Evolutionary conservation across 1,140 invertebrate species (phyloP).

Genomic region (Tenebrio molitor): DNA sequence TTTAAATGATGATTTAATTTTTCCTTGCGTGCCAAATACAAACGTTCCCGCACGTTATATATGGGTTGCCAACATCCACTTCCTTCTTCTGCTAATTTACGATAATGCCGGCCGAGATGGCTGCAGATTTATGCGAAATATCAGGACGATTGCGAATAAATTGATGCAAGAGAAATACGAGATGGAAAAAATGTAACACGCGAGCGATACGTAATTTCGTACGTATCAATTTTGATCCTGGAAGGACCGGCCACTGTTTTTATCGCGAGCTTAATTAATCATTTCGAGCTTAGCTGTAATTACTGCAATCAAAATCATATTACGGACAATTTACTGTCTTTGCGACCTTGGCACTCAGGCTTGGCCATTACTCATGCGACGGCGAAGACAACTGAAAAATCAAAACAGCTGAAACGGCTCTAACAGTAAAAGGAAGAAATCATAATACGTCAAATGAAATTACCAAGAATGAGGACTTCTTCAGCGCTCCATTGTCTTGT

Average conservation of each 20-base stretch:
- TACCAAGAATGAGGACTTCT: slow-evolving; percentile 4
- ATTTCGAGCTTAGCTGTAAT: slow-evolving; percentile 11
- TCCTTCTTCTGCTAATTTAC: slow-evolving; percentile 30
- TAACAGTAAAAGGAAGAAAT: slow-evolving; percentile 20
- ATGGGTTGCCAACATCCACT: slow-evolving; percentile 15
- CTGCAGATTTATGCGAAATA: slow-evolving; percentile 25
- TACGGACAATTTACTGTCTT: slow-evolving; percentile 9
- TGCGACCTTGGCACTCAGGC: slow-evolving; percentile 19
- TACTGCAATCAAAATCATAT: slow-evolving; percentile 33
- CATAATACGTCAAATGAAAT: slow-evolving; percentile 12
- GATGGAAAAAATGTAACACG: not conserved
- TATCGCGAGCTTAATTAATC: slow-evolving; percentile 15
- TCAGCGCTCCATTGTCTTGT: not conserved
- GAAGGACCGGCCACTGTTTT: not conserved
- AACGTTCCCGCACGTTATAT: not conserved
- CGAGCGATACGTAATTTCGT: not conserved
- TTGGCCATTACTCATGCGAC: not conserved
- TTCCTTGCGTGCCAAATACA: slow-evolving; percentile 36
- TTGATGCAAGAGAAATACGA: slow-evolving; percentile 2
- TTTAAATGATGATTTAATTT: slow-evolving; percentile 48
- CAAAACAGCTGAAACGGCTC: not conserved
- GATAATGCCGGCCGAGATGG: not conserved
- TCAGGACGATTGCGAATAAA: not conserved
- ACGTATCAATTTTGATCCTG: slow-evolving; percentile 10
- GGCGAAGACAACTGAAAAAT: not conserved